Evolutionary conservation across 2,888 invertebrate species (phyloP).

Genomic region (Achlya flavicornis): DNA sequence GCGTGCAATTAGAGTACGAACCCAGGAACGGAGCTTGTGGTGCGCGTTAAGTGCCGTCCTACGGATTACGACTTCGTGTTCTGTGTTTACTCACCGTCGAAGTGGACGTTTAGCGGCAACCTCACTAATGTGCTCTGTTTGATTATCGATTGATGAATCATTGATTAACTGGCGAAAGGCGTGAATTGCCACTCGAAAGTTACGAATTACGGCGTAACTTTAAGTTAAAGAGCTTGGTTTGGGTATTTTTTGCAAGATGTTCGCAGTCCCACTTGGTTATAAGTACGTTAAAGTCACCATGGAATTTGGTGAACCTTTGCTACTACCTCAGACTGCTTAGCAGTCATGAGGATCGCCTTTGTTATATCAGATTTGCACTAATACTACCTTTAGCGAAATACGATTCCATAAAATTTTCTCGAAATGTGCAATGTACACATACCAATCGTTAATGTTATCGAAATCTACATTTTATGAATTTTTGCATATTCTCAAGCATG

Average conservation of each 20-base stretch:
- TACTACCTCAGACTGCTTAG: too few relatives aligned
- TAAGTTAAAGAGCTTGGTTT: too few relatives aligned
- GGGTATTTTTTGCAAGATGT: neutral
- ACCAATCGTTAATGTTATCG: too few relatives aligned
- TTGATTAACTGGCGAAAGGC: conserved; percentile 50
- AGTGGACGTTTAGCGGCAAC: conserved; percentile 75
- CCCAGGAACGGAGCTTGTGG: conserved; percentile 68
- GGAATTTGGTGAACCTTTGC: neutral
- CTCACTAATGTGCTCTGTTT: conserved; percentile 72
- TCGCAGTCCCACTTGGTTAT: neutral
- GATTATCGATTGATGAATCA: conserved; percentile 69
- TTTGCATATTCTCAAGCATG: too few relatives aligned
- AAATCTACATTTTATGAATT: too few relatives aligned
- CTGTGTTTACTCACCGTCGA: conserved; percentile 62
- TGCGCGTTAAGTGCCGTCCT: conserved; percentile 75
- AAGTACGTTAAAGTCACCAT: neutral
- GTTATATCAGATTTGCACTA: too few relatives aligned
- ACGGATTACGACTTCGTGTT: conserved; percentile 79
- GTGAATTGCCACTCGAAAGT: conserved; percentile 10
- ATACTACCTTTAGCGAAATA: too few relatives aligned
- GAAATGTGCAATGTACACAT: too few relatives aligned
- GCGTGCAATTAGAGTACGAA: conserved; percentile 78
- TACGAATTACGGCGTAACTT: too few relatives aligned
- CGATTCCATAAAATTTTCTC: too few relatives aligned
- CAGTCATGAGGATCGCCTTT: too few relatives aligned